Conservation (phyloP, 2,888 invertebrate species). For the Himalopsyche anomala region DNA sequence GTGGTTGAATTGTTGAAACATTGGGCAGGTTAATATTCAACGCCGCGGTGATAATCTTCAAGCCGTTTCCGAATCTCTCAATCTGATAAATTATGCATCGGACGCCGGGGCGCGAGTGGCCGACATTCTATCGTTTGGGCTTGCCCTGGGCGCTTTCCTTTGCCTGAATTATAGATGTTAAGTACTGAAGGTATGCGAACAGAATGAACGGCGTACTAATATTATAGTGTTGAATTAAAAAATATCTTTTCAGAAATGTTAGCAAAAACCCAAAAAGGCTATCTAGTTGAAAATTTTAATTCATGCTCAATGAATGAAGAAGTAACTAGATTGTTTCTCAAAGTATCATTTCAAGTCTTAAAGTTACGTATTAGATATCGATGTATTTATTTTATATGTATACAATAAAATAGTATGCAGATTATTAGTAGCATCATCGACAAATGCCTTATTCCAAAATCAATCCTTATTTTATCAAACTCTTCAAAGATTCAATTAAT, state of each 20-base stretch:
- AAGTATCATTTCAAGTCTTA: no score
- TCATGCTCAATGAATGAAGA: no score
- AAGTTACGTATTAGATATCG: no score
- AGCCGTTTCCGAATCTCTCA: conserved; percentile 52
- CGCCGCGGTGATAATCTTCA: conserved; percentile 50
- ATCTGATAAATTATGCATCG: conserved; percentile 52
- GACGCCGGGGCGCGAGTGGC: conserved; percentile 35
- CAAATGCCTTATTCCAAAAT: no score
- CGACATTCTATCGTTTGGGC: conserved; percentile 21
- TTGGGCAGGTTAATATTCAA: conserved; percentile 51
- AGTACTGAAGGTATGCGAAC: conserved; percentile 31
- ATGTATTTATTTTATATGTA: no score
- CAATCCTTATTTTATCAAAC: no score
- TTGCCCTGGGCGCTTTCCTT: conserved; percentile 43
- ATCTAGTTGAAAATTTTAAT: no score
- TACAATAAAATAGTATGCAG: no score
- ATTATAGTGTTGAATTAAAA: background rate
- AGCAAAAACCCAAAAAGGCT: no score
- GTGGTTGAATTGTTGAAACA: conserved; percentile 45
- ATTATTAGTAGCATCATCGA: no score
- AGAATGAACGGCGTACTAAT: conserved; percentile 17
- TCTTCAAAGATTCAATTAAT: no score
- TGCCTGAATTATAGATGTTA: conserved; percentile 49
- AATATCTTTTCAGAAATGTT: background rate
- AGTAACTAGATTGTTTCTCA: no score